phyloP scores from a whole-genome alignment of 2,797 vertebrate species.

The Sternarchorhynchus goeldii region DNA sequence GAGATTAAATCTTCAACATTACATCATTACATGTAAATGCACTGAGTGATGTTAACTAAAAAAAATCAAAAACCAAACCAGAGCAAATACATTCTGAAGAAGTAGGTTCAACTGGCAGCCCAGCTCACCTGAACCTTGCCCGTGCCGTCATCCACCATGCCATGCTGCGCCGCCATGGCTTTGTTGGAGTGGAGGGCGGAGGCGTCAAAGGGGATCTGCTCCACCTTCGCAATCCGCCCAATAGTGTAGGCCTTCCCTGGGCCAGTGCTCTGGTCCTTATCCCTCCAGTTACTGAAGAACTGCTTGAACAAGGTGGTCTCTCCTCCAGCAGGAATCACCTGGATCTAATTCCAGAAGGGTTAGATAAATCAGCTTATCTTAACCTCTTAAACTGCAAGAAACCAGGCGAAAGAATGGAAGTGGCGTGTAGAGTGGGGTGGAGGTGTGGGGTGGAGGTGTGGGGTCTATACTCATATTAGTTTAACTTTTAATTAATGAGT shows the following conservation, averaged over 20 bases:
- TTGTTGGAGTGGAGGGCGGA: conserved; percentile 67
- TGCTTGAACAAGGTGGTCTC: conserved; percentile 77
- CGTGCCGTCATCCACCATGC: conserved; percentile 78
- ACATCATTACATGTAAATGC: no score
- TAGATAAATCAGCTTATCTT: conserved; percentile 18
- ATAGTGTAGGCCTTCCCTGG: conserved; percentile 58
- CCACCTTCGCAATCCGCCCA: conserved; percentile 66
- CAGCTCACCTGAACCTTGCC: conserved; percentile 70
- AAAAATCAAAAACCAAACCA: background rate
- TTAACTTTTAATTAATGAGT: no score
- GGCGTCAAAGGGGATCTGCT: conserved; percentile 73
- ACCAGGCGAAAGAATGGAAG: no score
- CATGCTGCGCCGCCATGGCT: conserved; percentile 76
- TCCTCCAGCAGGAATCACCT: conserved; percentile 67
- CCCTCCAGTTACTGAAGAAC: conserved; percentile 77
- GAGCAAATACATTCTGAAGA: no score
- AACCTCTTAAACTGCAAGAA: background rate
- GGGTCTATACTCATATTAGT: no score
- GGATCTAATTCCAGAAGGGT: conserved; percentile 63
- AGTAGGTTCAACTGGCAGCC: conserved; percentile 10
- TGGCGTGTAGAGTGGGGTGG: no score
- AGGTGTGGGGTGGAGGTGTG: no score
- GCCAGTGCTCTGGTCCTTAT: conserved; percentile 69
- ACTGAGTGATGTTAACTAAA: no score
- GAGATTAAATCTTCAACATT: no score